These are phyloP conservation scores for Mugil cephalus DNA, from an alignment of 2,113 vertebrate genomes.

Conservation along the genomic window DNA sequence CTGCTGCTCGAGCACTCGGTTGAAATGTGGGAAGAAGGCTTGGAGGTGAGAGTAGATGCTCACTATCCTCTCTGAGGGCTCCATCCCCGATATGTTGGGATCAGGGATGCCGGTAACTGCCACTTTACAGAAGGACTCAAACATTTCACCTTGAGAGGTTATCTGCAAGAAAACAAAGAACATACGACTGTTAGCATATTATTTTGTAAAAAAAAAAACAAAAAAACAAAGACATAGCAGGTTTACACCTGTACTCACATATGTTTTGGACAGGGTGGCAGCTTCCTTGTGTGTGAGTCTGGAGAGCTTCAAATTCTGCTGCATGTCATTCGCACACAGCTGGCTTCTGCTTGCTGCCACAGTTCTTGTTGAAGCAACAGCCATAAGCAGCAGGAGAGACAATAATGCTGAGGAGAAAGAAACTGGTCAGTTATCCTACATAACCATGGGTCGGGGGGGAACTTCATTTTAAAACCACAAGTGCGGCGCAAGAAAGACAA, in stretches of 20 bases:
- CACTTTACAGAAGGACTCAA: slow-evolving; percentile 76
- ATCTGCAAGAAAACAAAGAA: slow-evolving; percentile 65
- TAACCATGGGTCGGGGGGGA: slow-evolving; percentile 36
- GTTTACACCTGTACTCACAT: slow-evolving; percentile 74
- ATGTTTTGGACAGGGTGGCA: slow-evolving; percentile 74
- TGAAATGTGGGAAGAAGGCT: slow-evolving; percentile 77
- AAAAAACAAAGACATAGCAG: neutral
- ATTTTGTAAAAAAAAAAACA: neutral
- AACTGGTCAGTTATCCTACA: slow-evolving; percentile 57
- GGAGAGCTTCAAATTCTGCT: slow-evolving; percentile 61
- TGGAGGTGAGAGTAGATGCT: slow-evolving; percentile 75
- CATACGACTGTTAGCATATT: neutral
- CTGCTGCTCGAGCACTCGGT: slow-evolving; percentile 81
- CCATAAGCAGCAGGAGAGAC: slow-evolving; percentile 74
- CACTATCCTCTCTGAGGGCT: slow-evolving; percentile 65
- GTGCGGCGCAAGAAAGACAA: neutral
- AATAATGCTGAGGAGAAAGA: slow-evolving; percentile 72
- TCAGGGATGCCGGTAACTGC: slow-evolving; percentile 68
- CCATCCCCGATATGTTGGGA: slow-evolving; percentile 77
- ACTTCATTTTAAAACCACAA: slow-evolving; percentile 51
- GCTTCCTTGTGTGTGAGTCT: slow-evolving; percentile 67
- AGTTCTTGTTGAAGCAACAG: slow-evolving; percentile 62
- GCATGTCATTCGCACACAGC: slow-evolving; percentile 64
- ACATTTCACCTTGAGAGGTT: slow-evolving; percentile 73
- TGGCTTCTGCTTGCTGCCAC: slow-evolving; percentile 48